Evolutionary conservation across 92 coral and sea anemone genomes (phyloP).

Genomic region (Zoanthus gigantus): DNA sequence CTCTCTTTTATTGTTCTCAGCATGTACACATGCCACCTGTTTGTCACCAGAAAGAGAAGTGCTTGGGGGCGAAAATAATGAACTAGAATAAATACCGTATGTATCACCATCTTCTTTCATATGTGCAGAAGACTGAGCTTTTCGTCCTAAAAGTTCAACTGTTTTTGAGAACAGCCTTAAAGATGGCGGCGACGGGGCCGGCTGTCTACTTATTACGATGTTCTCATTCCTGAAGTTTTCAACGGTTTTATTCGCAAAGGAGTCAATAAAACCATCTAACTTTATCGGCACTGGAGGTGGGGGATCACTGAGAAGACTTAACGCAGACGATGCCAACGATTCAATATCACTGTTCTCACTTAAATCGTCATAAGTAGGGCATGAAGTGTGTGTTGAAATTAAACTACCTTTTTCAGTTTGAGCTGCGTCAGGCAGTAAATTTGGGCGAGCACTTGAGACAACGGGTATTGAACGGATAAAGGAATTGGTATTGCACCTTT

Average conservation of each 20-base stretch:
- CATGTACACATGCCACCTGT: neutral
- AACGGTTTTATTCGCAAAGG: neutral
- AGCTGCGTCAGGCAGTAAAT: neutral
- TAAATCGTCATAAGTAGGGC: neutral
- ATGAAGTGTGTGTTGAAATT: neutral
- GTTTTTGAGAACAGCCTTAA: neutral
- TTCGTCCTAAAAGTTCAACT: neutral
- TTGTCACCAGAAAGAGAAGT: neutral
- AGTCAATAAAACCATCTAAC: neutral
- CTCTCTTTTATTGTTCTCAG: neutral
- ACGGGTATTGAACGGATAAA: neutral
- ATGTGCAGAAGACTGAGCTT: neutral
- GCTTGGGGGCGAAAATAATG: neutral
- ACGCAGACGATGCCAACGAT: constrained; percentile 27
- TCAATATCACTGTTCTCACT: constrained; percentile 27
- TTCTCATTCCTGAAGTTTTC: neutral
- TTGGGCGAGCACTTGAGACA: neutral
- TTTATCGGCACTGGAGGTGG: constrained; percentile 67
- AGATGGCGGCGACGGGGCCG: neutral
- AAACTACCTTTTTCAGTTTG: neutral
- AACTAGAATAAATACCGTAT: neutral
- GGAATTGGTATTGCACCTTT: neutral
- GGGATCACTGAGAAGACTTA: constrained; percentile 47
- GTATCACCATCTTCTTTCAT: neutral
- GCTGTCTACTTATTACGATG: neutral